Percentiles rank a stretch among this genome's conserved stretches.
Evolutionary conservation across 2,797 vertebrate genomes (phyloP).

Genomic region (Heteromormyrus szaboi): DNA sequence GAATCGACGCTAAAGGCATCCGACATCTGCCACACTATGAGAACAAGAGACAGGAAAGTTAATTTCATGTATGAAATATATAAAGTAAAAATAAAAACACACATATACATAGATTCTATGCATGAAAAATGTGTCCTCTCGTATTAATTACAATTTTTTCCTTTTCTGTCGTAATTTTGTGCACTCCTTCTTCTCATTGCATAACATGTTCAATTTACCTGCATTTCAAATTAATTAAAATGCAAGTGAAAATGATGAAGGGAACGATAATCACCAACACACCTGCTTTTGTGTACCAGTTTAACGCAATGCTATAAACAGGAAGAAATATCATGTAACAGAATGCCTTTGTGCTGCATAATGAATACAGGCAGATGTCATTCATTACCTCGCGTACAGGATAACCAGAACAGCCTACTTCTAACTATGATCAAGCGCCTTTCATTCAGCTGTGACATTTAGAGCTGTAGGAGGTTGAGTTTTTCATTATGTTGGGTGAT

Average conservation of each 20-base stretch:
- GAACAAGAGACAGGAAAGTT: background rate
- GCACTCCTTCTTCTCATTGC: background rate
- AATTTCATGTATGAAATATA: background rate
- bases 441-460: constrained; percentile 32
- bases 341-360: constrained; percentile 12
- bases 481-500: constrained; percentile 48
- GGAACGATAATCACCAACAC: background rate
- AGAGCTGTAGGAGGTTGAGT: constrained; percentile 31
- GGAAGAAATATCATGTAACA: background rate
- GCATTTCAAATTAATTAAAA: background rate
- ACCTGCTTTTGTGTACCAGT: background rate
- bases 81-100: background rate
- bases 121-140: background rate
- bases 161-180: background rate
- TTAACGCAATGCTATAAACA: background rate
- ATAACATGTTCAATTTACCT: background rate
- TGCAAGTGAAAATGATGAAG: background rate
- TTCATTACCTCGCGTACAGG: constrained; percentile 31
- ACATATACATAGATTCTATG: background rate
- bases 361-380: constrained; percentile 30
- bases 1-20: background rate
- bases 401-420: constrained; percentile 29
- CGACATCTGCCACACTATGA: background rate
- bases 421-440: constrained; percentile 41
- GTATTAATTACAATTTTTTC: background rate